These are phyloP conservation scores for Orthonyx spaldingii DNA, from an alignment of 2,113 vertebrate genomes.

Conservation along the genomic window DNA sequence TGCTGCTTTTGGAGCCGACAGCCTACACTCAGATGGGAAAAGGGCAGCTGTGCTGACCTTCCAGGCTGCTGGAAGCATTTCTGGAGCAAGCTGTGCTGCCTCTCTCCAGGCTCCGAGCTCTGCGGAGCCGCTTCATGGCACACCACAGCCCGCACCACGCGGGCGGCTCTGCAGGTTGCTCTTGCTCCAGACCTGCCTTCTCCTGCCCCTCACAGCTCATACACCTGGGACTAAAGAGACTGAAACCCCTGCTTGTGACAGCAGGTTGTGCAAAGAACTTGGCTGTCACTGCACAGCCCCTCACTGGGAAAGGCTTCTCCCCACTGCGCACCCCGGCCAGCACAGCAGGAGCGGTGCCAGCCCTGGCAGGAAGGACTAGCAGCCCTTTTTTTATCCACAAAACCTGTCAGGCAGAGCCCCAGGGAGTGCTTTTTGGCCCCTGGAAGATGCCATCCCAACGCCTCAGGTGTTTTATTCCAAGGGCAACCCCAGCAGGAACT, in stretches of 20 bases:
- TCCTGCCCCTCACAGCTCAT: background rate
- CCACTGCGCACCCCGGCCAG: accelerated
- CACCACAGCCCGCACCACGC: accelerated
- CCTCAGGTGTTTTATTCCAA: background rate
- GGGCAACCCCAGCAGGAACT: background rate
- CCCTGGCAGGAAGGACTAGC: background rate
- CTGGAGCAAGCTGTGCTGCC: background rate
- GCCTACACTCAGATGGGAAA: background rate
- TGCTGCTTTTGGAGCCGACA: background rate
- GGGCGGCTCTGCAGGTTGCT: background rate
- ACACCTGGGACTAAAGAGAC: background rate
- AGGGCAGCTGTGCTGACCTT: background rate
- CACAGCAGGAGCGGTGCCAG: accelerated
- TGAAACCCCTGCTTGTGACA: background rate
- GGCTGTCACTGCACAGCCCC: background rate
- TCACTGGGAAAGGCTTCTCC: background rate
- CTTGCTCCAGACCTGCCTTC: background rate
- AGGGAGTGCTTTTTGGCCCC: background rate
- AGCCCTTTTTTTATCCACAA: background rate
- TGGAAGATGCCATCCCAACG: background rate
- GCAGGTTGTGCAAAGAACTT: background rate
- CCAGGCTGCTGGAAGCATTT: background rate
- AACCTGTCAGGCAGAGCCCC: background rate
- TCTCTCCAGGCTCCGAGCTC: background rate
- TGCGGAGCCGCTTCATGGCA: accelerated